phyloP scores from a whole-genome alignment of 30 jellyfish, hydroid and myxozoan genomes.

The Aurelia aurita complex sp. Pacific region DNA sequence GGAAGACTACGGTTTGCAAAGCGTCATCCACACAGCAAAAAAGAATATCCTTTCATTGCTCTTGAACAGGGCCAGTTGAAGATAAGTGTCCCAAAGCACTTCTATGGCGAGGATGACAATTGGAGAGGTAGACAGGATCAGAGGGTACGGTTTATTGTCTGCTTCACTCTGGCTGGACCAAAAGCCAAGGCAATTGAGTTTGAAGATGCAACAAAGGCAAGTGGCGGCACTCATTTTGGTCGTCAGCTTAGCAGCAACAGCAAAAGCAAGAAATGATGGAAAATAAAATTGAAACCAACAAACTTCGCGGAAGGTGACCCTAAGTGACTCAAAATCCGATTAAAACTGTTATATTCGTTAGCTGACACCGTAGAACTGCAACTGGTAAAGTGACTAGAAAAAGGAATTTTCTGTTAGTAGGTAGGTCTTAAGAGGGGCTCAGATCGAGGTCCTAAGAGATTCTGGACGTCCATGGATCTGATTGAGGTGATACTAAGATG shows the following conservation, averaged over 20 bases:
- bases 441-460: too few relatives aligned
- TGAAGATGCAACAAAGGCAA: background rate
- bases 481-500: too few relatives aligned
- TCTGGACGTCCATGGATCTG: too few relatives aligned
- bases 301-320: background rate
- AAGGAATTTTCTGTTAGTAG: too few relatives aligned
- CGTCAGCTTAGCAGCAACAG: conserved; percentile 12
- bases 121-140: background rate
- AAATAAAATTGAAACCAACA: background rate
- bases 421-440: too few relatives aligned
- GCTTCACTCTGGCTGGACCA: conserved; percentile 30
- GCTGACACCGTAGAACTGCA: too few relatives aligned
- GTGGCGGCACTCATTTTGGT: background rate
- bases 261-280: background rate
- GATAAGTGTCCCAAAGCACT: background rate
- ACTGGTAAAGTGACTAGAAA: too few relatives aligned
- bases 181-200: conserved; percentile 3
- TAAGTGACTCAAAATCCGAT: background rate
- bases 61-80: conserved; percentile 23
- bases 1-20: conserved; percentile 9
- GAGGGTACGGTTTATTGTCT: conserved; percentile 8
- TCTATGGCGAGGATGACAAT: background rate
- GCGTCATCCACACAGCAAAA: background rate
- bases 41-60: conserved; percentile 5
- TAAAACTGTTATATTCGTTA: too few relatives aligned